Conservation (phyloP, 2,113 vertebrate species). For the Oreochromis niloticus region DNA sequence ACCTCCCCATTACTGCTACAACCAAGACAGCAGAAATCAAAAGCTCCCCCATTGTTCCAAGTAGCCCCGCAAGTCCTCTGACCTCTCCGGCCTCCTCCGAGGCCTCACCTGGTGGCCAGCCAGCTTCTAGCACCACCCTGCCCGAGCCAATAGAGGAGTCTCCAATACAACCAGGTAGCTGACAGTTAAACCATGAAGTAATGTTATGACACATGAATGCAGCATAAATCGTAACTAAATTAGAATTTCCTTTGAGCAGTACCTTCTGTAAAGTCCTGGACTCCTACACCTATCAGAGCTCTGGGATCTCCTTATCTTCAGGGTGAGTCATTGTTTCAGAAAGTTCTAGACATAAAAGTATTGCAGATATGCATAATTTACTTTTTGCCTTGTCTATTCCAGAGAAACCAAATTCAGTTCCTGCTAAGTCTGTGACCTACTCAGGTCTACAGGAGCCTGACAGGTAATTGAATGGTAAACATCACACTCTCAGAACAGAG, state of each 20-base stretch:
- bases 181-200: background rate
- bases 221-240: background rate
- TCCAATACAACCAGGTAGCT: conserved; percentile 68
- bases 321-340: conserved; percentile 55
- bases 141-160: conserved; percentile 61
- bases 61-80: conserved; percentile 46
- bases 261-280: conserved; percentile 72
- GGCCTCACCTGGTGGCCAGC: conserved; percentile 31
- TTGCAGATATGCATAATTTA: background rate
- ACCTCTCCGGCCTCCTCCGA: conserved; percentile 40
- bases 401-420: conserved; percentile 75
- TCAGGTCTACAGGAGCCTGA: conserved; percentile 59
- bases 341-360: background rate
- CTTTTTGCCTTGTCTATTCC: conserved; percentile 29
- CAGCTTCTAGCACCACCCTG: conserved; percentile 44
- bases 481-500: background rate
- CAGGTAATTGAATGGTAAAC: conserved; percentile 47
- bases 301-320: conserved; percentile 62
- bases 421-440: conserved; percentile 69
- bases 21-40: conserved; percentile 76
- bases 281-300: conserved; percentile 60
- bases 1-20: conserved; percentile 87
- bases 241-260: conserved; percentile 17
- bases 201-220: background rate
- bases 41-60: conserved; percentile 44